A percentile compares a stretch with the other conserved stretches of the same genome.
Evolutionary conservation across 2,888 invertebrate genomes (phyloP).

Genomic region (Lamproptera curius): DNA sequence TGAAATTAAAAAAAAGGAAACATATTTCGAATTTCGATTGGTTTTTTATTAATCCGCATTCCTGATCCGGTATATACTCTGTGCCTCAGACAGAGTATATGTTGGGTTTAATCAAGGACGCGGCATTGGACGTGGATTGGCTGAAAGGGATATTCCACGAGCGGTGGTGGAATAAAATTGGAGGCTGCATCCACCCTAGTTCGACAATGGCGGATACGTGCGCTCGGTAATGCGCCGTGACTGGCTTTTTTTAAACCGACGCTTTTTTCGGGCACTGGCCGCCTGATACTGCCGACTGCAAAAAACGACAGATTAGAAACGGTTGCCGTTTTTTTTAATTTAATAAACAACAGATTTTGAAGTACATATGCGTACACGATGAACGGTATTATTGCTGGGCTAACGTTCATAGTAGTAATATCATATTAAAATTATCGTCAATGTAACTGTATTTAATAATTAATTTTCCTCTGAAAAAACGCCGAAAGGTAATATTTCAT

Average conservation of each 20-base stretch:
- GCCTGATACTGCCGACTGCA: neutral
- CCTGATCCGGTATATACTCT: neutral
- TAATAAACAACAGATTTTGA: too few relatives aligned
- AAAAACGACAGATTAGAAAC: too few relatives aligned
- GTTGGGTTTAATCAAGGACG: conserved; percentile 9
- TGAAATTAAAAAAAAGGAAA: neutral
- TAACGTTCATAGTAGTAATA: too few relatives aligned
- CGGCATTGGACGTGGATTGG: neutral
- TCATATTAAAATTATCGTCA: too few relatives aligned
- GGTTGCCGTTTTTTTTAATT: too few relatives aligned
- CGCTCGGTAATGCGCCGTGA: neutral
- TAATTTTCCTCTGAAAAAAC: too few relatives aligned
- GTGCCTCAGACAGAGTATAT: conserved; percentile 4
- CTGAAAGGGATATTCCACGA: conserved; percentile 8
- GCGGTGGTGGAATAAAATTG: conserved; percentile 13
- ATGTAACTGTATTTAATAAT: too few relatives aligned
- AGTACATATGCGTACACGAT: too few relatives aligned
- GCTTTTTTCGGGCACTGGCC: neutral
- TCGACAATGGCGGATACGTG: neutral
- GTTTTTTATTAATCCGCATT: neutral
- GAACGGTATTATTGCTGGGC: too few relatives aligned
- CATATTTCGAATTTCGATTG: neutral
- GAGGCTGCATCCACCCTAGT: neutral
- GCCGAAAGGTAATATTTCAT: too few relatives aligned
- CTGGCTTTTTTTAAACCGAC: neutral